These are phyloP conservation scores for Cataglyphis hispanica DNA, from an alignment of 1,140 invertebrate species.

Conservation along the genomic window DNA sequence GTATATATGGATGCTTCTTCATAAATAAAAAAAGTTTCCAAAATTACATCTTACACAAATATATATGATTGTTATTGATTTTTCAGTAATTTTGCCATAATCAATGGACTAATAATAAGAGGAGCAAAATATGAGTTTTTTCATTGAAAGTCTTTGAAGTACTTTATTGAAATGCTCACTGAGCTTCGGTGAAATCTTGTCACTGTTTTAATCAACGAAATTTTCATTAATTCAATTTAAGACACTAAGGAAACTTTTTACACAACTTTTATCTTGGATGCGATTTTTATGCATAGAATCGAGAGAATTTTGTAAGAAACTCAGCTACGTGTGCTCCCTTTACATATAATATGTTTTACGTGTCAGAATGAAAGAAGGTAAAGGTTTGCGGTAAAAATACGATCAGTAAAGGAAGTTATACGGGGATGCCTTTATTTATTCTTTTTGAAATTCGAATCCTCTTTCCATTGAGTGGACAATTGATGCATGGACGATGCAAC, in stretches of 20 bases:
- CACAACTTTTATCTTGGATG: background rate
- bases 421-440: background rate
- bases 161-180: too few species aligned
- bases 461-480: background rate
- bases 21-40: too few species aligned
- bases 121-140: too few species aligned
- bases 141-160: too few species aligned
- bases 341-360: background rate
- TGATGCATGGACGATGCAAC: background rate
- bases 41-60: too few species aligned
- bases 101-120: too few species aligned
- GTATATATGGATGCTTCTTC: too few species aligned
- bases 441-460: background rate
- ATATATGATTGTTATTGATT: too few species aligned
- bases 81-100: too few species aligned
- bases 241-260: background rate
- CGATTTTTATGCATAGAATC: background rate
- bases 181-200: too few species aligned
- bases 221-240: background rate
- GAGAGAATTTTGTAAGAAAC: background rate
- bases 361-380: background rate
- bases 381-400: slow-evolving; percentile 1
- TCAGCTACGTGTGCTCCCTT: background rate
- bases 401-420: slow-evolving; percentile 2
- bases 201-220: too few species aligned